Percentiles rank a stretch among this genome's conserved stretches.
Evolutionary conservation across 2,797 vertebrate genomes (phyloP).

Genomic region (Anguilla marmorata): DNA sequence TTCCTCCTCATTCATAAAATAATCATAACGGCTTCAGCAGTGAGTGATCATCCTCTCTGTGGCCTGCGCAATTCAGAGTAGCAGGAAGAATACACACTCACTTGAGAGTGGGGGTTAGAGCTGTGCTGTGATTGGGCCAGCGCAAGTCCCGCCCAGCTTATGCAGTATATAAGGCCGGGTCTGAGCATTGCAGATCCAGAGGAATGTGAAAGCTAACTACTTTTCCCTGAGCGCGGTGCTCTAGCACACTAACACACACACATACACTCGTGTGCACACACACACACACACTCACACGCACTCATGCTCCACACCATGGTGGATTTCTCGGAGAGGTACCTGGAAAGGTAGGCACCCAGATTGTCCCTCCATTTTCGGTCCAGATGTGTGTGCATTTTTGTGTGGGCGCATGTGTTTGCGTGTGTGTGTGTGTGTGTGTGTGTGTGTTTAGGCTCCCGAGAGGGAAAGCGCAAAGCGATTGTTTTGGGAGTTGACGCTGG

Average conservation of each 20-base stretch:
- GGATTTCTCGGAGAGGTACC: slow-evolving; percentile 62
- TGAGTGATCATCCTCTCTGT: neutral
- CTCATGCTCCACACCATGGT: slow-evolving; percentile 53
- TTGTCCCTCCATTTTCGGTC: neutral
- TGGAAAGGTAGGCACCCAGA: slow-evolving; percentile 63
- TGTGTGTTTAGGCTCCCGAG: neutral
- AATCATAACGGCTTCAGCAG: neutral
- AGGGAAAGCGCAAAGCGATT: neutral
- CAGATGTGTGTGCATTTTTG: neutral
- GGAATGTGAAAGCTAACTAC: neutral
- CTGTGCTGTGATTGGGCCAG: slow-evolving; percentile 52
- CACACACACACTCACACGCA: neutral
- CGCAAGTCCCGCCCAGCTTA: neutral
- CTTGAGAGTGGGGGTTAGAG: slow-evolving; percentile 15
- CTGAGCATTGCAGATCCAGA: slow-evolving; percentile 33
- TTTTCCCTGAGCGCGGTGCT: neutral
- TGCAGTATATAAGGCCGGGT: slow-evolving; percentile 53
- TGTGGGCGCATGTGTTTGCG: neutral
- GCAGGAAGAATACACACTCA: neutral
- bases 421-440: neutral
- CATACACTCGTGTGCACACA: slow-evolving; percentile 34
- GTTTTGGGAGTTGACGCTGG: neutral
- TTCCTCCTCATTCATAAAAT: slow-evolving; percentile 14
- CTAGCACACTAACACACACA: neutral
- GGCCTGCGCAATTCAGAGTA: neutral